Evolutionary conservation across 2,113 vertebrate genomes (phyloP), one percentile per base, ranked within the genome.

Genomic region (Lampris megalopsis): DNA sequence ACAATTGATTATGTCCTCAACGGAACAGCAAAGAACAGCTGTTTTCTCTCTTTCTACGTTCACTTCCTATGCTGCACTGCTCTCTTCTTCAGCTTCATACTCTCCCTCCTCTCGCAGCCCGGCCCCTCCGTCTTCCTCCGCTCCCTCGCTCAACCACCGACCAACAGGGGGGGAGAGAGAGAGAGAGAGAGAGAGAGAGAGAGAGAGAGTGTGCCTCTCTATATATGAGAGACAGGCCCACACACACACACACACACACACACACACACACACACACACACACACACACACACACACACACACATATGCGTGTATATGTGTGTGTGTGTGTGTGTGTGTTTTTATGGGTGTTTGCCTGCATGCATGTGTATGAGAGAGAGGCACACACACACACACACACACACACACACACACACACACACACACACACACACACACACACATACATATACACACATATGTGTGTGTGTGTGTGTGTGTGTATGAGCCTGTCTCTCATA

Each of bases 1-100:
- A 79, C 80, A 75, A 73, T 76, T 85, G 77, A 83, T 88, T 73
- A 68, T 78, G 75, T 80, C 72, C 81, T 87, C 86, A 72, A 72
- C 70, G 81, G 73, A 79, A 84, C 68, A 66, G 60, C 63, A 73
- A 86, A 83, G 70, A 77, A 60, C 79, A 89, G 83, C 83, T 86
- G 87, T 72, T 81, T 88, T 71, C 73, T 79, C 71, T 81, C 77
- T 84, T 74, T 75, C 50, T 71, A 45, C 69, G 6, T 63, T 81
- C 59, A 70, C 79, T 65, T 72, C 61, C 36, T 13, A 63, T 54
- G 73, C 73, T 35, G 37, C 47, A 35, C 50, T 9, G 40, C 43
- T 84, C 72, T 6, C 4, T 79, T 66, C 68, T 66, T 58, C 61
- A 52, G 73, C 48, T 61, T 37, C 56, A 50, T 45, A 40, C 61